Percentiles rank a stretch among this genome's conserved stretches.
phyloP scores from a whole-genome alignment of 1,140 invertebrate species.

The Octopus bimaculoides region DNA sequence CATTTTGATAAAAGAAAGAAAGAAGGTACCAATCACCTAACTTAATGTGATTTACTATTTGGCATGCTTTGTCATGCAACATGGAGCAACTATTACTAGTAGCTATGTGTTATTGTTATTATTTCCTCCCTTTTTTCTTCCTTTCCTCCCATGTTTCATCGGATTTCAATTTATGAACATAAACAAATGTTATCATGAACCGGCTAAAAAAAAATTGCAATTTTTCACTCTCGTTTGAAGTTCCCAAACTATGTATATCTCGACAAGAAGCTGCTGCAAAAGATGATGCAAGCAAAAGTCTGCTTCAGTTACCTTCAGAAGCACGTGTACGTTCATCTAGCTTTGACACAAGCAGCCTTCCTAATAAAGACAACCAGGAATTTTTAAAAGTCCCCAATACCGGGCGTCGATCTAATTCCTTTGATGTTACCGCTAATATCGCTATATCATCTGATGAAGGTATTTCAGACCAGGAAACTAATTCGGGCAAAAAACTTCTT shows the following conservation, averaged over 20 bases:
- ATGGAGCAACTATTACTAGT: no score
- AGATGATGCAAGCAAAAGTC: constrained; percentile 27
- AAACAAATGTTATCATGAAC: constrained; percentile 23
- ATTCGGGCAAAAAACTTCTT: constrained; percentile 26
- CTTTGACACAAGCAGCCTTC: constrained; percentile 42
- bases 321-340: constrained; percentile 40
- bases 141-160: no score
- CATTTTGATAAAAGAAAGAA: no score
- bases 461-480: constrained; percentile 32
- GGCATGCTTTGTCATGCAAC: no score
- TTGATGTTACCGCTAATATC: constrained; percentile 28
- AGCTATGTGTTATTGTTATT: no score
- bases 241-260: constrained; percentile 44
- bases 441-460: constrained; percentile 40
- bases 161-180: no score
- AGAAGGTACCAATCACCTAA: no score
- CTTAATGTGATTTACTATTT: no score
- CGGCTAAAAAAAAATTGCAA: constrained; percentile 40
- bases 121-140: no score
- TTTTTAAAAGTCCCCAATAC: constrained; percentile 32
- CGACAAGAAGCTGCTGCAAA: constrained; percentile 33
- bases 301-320: constrained; percentile 35
- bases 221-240: constrained; percentile 42
- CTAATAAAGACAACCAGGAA: constrained; percentile 24
- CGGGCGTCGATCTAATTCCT: constrained; percentile 32